Base-by-base conservation (phyloP, 1,140 invertebrate genomes). In the Drosophila eugracilis region DNA sequence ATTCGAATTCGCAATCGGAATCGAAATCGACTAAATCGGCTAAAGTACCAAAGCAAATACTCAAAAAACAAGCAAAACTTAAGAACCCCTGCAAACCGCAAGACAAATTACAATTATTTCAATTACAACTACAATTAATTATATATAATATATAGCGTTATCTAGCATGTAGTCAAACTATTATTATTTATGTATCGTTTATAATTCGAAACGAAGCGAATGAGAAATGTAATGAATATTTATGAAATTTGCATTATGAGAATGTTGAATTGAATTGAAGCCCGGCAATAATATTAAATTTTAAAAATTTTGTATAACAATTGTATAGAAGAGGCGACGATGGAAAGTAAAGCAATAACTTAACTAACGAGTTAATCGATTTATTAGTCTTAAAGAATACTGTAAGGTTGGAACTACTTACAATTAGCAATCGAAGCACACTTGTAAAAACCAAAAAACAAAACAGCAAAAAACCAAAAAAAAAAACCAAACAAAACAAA, bases 31-130 rank as follows among this genome's bases (percentile, higher is more conserved):
- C 76, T 90, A 86, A 84, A 90, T 91, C 90, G 90, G 90, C 90
- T 91, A 91, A 91, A 91, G 90, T 91, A 91, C 90, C 90, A 91
- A 91, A 91, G 90, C 90, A 91, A 65, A 91, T 91, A 91, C 90
- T 89, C 86, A 89, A 86, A 85, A 53, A 84, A 66, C 7, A 39
- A 32, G 30, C 30, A 32, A 32, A 39, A 34, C 6, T 32, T 58
- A 62, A 58, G 75, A 69, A 48, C 54, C 47, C 44, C 55, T 80
- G 79, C 49, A 80, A 81, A 81, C 30, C 53, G 66, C 45, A 53
- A 66, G 66, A 53, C 59, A 54, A 75, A 75, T 65, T 74, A 73
- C 62, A 79, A 73, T 75, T 74, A 88, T 88, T 86, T 81, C 60
- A 88, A 86, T 86, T 88, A 81, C 48, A 73, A 86, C 60, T 83